Evolutionary conservation across 2,888 invertebrate genomes (phyloP), one percentile per base, ranked within the genome.

Genomic region (Drosophila parthenogenetica): DNA sequence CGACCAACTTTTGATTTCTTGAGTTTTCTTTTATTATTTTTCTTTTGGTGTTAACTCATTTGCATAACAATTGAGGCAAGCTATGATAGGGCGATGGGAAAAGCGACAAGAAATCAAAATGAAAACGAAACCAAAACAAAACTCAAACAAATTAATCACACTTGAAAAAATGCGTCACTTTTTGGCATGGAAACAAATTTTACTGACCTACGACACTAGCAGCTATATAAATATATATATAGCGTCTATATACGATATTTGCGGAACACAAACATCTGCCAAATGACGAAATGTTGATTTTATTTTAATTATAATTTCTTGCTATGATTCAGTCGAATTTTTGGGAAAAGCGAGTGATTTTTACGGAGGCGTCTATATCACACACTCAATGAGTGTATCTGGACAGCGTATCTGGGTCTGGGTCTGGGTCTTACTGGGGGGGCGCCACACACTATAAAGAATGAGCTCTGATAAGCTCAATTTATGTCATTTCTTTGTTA

Each of bases 121-220:
- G 46, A 54, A 57, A 60, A 43, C 37, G 58, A 66, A 73, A 54
- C 22, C 25, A 43, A 62, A 53, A 45, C 5, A 43, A 57, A 53
- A 40, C 10, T 25, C 5, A 40, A 51, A 5, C 14, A 22, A 51
- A 39, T 32, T 48, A 5, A 48, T 29, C 14, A 32, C 60, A 61
- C 70, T 73, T 1, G 39, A 60, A 57, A 39, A 48, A 62, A 53
- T 77, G 73, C 75, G 77, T 77, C 73, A 72, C 32, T 14, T 37
- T 55, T 76, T 75, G 80, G 69, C 74, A 65, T 58, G 14, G 13
- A 32, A 57, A 59, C 43, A 45, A 54, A 70, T 81, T 29, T 29
- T 73, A 68, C 65, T 79, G 81, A 79, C 81, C 79, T 79, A 79
- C 81, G 78, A 63, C 78, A 78, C 45, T 35, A 53, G 16, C n/a